phyloP scores from a whole-genome alignment of 1,140 invertebrate species.

The Drosophila busckii region DNA sequence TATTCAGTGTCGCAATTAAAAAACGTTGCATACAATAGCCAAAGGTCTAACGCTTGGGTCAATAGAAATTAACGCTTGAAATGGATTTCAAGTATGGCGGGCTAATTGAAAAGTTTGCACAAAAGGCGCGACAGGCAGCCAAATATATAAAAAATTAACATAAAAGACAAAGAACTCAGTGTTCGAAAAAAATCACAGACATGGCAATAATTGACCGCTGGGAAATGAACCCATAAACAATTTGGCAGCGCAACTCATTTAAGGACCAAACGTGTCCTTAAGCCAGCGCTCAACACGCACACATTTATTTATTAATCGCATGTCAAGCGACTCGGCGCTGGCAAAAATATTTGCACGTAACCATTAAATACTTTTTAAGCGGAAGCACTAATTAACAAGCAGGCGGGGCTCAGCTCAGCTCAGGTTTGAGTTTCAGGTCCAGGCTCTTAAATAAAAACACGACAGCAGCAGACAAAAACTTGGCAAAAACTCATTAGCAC shows the following conservation, averaged over 20 bases:
- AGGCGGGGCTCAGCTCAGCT: conserved; percentile 8
- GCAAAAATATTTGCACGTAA: conserved; percentile 64
- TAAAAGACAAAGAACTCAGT: conserved; percentile 6
- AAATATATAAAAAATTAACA: conserved; percentile 20
- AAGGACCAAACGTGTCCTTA: conserved; percentile 32
- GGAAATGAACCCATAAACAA: conserved; percentile 78
- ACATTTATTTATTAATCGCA: conserved; percentile 77
- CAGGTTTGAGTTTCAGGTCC: background rate
- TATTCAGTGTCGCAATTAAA: conserved; percentile 3
- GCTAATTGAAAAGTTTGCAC: conserved; percentile 71
- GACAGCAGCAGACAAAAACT: conserved; percentile 25
- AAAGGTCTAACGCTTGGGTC: conserved; percentile 63
- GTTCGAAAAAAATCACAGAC: conserved; percentile 69
- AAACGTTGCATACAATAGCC: conserved; percentile 39
- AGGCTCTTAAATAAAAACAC: background rate
- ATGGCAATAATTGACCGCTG: conserved; percentile 73
- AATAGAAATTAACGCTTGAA: conserved; percentile 67
- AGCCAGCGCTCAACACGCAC: conserved; percentile 41
- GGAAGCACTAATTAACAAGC: conserved; percentile 73
- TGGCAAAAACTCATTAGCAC: conserved; percentile 66
- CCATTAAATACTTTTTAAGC: conserved; percentile 71
- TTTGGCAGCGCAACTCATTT: conserved; percentile 58
- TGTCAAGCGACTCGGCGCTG: conserved; percentile 44
- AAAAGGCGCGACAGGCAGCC: conserved; percentile 37
- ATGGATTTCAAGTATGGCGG: conserved; percentile 68